These are phyloP conservation scores for Suillia variegata DNA, from an alignment of 2,888 invertebrate genomes.

Conservation along the genomic window DNA sequence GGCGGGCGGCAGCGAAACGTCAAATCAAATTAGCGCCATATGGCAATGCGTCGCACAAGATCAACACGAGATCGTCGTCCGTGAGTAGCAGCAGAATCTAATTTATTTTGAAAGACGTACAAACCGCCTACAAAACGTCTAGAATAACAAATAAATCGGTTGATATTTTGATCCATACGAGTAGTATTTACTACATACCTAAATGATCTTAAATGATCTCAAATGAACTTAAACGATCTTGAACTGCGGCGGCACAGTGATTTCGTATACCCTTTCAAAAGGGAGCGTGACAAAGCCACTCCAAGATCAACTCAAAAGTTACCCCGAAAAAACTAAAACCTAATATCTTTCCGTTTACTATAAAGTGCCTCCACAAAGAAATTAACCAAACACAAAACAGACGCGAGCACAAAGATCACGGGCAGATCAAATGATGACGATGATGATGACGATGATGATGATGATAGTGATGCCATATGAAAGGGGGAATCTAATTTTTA, in stretches of 20 bases:
- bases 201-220: neutral
- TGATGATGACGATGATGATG: no score
- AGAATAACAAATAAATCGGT: neutral
- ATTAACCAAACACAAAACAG: neutral
- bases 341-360: no score
- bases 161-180: no score
- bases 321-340: neutral
- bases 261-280: neutral
- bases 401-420: neutral
- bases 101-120: neutral
- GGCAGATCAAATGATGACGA: neutral
- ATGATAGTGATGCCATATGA: no score
- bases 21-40: slow-evolving; percentile 44
- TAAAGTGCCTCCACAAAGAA: neutral
- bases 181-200: no score
- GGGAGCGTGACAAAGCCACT: no score
- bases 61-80: neutral
- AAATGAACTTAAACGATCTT: neutral
- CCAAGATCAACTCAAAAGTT: no score
- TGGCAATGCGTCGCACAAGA: slow-evolving; percentile 28
- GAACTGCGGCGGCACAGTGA: neutral
- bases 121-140: neutral
- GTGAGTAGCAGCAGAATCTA: neutral
- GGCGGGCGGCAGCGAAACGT: no score
- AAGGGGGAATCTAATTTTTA: no score